Base-by-base conservation (phyloP, 2,797 vertebrate genomes). In the Ctenosaura bakeri region DNA sequence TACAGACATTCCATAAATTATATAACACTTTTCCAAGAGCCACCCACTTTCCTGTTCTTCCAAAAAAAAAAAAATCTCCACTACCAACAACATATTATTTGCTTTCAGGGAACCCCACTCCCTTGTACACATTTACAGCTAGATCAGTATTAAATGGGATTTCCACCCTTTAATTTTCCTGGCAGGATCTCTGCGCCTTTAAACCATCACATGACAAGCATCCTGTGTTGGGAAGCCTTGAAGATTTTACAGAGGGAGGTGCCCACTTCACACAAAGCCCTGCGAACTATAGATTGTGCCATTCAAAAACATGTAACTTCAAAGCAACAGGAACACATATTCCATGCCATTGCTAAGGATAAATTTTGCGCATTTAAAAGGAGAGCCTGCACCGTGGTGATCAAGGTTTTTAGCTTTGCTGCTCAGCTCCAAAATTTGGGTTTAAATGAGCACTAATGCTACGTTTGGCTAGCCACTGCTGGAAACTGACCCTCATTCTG, bases 1-100 rank as follows among this genome's bases (percentile, higher is more conserved):
- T 6, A 73, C 56, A 78, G 69, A 66, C 50, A 71, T 66, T 87
- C 69, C 69, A 82, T 77, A 74, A 38, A 87, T 90, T 90, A 66
- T 22, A 38, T 83, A 83, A 90, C 4, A 12, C 38, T 77, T 87
- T 90, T 66, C 85, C 59, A 90, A 83, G 20, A 77, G 6, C 71
- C 59, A 26, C n/a, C 89, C 73, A 76, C 54, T 87, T 83, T 64
- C 78, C 85, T 90, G 29, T 83, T 66, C 42, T 59, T 54, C 16
- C 14, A 10, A 86, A 90, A 74, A 32, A 38, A 46, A 46, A 46
- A 46, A 46, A 46, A 46, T 46, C 52, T 76, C 54, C 84, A 35
- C 66, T 74, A 18, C 20, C 64, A 38, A 73, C 20, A 73, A 35
- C 73, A n/a, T 46, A 35, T 6, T 69, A 7, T 32, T 62, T 69